Evolutionary conservation across 2,797 vertebrate species (phyloP).

Genomic region (Phyllotis vaccarum): DNA sequence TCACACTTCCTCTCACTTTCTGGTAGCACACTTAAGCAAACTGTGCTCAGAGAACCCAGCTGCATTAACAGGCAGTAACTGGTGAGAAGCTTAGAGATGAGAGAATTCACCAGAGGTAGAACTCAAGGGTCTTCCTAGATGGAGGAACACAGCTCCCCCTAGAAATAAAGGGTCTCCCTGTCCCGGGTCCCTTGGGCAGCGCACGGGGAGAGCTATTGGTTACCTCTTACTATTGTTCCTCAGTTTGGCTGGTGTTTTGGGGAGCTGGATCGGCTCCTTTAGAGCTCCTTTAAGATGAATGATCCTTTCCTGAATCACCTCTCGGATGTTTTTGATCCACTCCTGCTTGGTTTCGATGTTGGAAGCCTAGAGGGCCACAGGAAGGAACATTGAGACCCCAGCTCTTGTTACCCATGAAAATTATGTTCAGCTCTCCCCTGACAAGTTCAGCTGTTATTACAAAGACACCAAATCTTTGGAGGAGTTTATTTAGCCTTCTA

Average conservation of each 20-base stretch:
- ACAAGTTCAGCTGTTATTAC: not conserved
- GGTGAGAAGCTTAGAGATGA: not conserved
- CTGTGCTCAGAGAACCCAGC: not conserved
- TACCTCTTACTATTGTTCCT: conserved; percentile 96
- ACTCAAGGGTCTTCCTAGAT: not conserved
- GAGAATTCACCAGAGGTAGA: not conserved
- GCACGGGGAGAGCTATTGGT: conserved; percentile 55
- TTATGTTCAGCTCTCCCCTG: not conserved
- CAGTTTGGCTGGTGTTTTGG: conserved; percentile 97
- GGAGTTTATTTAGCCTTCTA: conserved; percentile 32
- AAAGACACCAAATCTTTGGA: not conserved
- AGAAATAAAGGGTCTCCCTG: not conserved
- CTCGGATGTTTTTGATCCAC: conserved; percentile 99
- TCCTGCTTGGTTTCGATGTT: conserved; percentile 98
- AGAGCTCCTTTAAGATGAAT: conserved; percentile 98
- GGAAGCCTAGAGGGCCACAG: conserved; percentile 90
- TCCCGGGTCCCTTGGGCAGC: not conserved
- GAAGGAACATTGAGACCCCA: conserved; percentile 59
- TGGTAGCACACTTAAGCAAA: not conserved
- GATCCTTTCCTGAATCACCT: conserved; percentile 99
- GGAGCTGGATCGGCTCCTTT: conserved; percentile 97
- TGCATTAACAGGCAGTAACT: not conserved
- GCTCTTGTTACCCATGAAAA: not conserved
- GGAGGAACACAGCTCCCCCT: not conserved
- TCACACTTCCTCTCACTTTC: not conserved